Evolutionary conservation across 1,140 invertebrate species (phyloP), one percentile per base, ranked within the genome.

Genomic region (Bombyx mandarina): DNA sequence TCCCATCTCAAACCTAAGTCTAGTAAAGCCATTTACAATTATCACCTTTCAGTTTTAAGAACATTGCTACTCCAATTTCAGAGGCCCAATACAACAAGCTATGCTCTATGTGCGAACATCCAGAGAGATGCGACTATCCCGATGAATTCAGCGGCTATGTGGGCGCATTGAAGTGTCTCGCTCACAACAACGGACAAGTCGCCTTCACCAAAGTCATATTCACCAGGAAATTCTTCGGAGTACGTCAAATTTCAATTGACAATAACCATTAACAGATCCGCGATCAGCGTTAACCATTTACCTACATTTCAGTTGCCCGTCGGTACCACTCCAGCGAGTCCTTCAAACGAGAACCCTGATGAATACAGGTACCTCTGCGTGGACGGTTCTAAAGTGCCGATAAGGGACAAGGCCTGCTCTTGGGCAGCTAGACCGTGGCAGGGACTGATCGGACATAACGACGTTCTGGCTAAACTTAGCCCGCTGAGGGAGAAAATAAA

Each of bases 401-500:
- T 95, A 2, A 90, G 89, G 1, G 91, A 89, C 10, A 90, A 91
- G n/a, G 90, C 93, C 6, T 95, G 94, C 69, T 90, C 91, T 0
- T 95, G 94, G 94, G 93, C 93, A 0, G 92, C 93, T 1, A 88
- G 93, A 55, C 94, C 94, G n/a, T 95, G 94, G 94, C 93, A 91
- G 68, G 93, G 93, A 3, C 91, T 92, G 64, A 87, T 95, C 66
- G 90, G 90, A 5, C 93, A 93, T 62, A 88, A 89, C 8, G 89
- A 90, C 43, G 82, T 91, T 2, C 81, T 91, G 8, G 88, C 90
- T 3, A 71, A 82, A 4, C 65, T 89, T 8, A 66, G 79, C 9
- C 83, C 83, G 2, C 60, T 88, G 52, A 80, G 76, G 49, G 82
- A 84, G 58, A 88, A 86, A 65, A 75, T 86, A 5, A 86, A 78